phyloP scores from a whole-genome alignment of 2,113 vertebrate species.

The Corythaeola cristata region DNA sequence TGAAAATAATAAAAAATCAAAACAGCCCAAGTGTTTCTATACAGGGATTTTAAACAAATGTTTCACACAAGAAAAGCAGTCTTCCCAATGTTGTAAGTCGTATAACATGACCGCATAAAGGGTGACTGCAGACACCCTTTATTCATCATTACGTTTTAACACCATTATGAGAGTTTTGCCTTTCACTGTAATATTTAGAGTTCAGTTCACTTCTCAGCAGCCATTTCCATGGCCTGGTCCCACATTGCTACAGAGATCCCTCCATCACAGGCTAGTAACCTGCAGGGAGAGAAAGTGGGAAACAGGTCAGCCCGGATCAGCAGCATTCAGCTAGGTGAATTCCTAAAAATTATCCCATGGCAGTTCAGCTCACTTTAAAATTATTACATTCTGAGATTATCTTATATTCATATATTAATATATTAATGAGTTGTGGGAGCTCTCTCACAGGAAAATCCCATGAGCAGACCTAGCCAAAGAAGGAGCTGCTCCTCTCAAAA shows the following conservation, averaged over 20 bases:
- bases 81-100: neutral
- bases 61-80: neutral
- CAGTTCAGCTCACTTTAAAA: neutral
- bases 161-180: neutral
- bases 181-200: neutral
- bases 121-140: neutral
- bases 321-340: neutral
- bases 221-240: neutral
- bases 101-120: neutral
- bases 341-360: neutral
- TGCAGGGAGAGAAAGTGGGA: fast-evolving
- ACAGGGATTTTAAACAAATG: slow-evolving; percentile 34
- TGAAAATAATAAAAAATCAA: slow-evolving; percentile 31
- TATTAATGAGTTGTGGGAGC: neutral
- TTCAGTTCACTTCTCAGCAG: neutral
- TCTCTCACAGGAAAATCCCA: neutral
- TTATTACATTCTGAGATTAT: neutral
- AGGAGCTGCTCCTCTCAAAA: neutral
- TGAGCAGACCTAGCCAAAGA: neutral
- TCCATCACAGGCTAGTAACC: no score
- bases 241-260: neutral
- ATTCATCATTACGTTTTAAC: neutral
- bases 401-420: neutral
- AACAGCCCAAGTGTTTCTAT: slow-evolving; percentile 5
- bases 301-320: fast-evolving